Base-by-base conservation (phyloP, 2,113 vertebrate genomes). In the Solenodon paradoxus region DNA sequence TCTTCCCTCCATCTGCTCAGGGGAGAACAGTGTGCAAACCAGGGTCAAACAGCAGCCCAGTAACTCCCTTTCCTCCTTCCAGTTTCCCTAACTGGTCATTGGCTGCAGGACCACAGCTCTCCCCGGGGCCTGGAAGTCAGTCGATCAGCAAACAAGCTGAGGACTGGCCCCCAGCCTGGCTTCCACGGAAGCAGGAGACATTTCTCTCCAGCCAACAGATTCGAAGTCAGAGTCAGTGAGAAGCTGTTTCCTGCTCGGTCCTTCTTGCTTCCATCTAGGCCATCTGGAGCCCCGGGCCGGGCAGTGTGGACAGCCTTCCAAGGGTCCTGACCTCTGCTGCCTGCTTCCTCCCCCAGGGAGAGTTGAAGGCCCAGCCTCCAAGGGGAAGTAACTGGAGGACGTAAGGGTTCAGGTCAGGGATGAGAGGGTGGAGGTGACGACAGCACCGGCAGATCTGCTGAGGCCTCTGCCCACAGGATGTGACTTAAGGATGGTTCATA, bases 381-480 rank as follows among this genome's bases (percentile, higher is more conserved):
- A 87, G 55, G 72, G 93, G 94, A 96, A 97, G 90, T 95, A 72
- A 79, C 51, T 28, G 79, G 64, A 15, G 49, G 79, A 83, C 93
- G 80, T 95, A 47, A 35, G 74, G 79, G 92, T 91, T 96, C 59
- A 51, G 95, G 35, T 10, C 61, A 82, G 22, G 40, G 61, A n/a
- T 10, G n/a, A 16, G 13, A 15, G 64, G 83, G 83, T 85, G 26
- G 82, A 94, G 92, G 75, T 90, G 95, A 88, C 74, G 88, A 71
- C 79, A 88, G 28, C 64, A 64, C 81, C 79, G 69, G 95, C 96
- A 96, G 72, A 16, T 59, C 10, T 32, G 66, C 93, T 42, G 10
- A 71, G 71, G 59, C 71, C n/a, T 95, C 95, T 84, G 80, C 95
- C 87, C 94, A 95, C 96, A 97, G 97, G 97, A 95, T 57, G 75